Conservation (phyloP, 2,113 vertebrate genomes). For the Nymphicus hollandicus region DNA sequence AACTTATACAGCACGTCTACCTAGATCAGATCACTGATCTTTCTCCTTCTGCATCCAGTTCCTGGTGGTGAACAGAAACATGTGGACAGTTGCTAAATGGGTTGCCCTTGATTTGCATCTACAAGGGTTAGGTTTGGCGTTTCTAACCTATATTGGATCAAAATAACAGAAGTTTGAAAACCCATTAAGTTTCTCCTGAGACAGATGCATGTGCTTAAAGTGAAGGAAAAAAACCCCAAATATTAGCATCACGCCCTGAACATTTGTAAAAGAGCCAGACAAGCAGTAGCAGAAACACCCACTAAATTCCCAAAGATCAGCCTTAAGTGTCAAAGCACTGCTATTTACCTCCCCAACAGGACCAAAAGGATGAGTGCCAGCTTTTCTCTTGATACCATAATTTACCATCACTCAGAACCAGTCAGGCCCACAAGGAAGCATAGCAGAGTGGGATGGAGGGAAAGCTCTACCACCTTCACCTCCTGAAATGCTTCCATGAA, state of each 20-base stretch:
- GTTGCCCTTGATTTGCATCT: not conserved
- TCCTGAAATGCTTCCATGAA: not conserved
- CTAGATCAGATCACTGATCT: not conserved
- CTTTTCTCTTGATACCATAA: not conserved
- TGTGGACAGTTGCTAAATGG: accelerated
- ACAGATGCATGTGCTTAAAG: not conserved
- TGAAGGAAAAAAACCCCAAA: accelerated
- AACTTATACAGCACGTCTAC: not conserved
- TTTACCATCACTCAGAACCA: not conserved
- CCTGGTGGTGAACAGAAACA: not conserved
- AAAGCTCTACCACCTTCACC: not conserved
- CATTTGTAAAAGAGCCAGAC: not conserved
- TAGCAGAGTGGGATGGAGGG: not conserved
- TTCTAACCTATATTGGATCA: not conserved
- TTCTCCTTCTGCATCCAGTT: not conserved
- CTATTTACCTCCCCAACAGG: not conserved
- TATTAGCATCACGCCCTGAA: not conserved
- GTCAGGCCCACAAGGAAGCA: not conserved
- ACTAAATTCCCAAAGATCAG: not conserved
- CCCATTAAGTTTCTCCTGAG: not conserved
- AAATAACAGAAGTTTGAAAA: not conserved
- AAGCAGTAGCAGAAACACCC: not conserved
- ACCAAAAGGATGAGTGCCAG: not conserved
- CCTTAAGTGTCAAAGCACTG: not conserved
- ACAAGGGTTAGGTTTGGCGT: not conserved